phyloP scores from a whole-genome alignment of 2,888 invertebrate genomes.

The Cryptocephalus primarius region DNA sequence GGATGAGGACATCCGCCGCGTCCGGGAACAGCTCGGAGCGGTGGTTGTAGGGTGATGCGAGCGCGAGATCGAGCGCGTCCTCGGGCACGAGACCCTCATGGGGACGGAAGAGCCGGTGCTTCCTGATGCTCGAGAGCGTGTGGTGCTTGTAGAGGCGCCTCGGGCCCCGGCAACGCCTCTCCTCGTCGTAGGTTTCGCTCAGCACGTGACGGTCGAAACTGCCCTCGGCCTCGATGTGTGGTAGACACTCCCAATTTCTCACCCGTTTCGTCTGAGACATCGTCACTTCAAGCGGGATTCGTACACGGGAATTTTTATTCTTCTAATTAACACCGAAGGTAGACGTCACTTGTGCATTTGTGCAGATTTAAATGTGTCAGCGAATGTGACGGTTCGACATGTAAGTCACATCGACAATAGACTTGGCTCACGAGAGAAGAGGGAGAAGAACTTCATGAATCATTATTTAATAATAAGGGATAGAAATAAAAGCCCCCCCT shows the following conservation, averaged over 20 bases:
- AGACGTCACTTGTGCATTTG: no score
- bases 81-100: constrained; percentile 39
- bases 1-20: constrained; percentile 50
- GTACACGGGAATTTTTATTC: no score
- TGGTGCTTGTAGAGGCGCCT: constrained; percentile 43
- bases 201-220: constrained; percentile 35
- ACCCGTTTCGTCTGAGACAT: constrained; percentile 13
- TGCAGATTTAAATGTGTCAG: no score
- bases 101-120: not conserved
- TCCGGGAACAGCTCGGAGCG: constrained; percentile 52
- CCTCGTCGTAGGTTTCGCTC: constrained; percentile 19
- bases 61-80: constrained; percentile 57
- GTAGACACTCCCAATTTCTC: constrained; percentile 32
- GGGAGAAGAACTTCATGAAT: no score
- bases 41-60: constrained; percentile 59
- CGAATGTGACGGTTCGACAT: no score
- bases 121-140: constrained; percentile 42
- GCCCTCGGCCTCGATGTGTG: constrained; percentile 39
- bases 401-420: no score
- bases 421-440: no score
- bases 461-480: no score
- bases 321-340: no score
- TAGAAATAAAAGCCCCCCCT: no score
- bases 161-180: constrained; percentile 31
- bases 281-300: not conserved